Percentiles rank a stretch among this genome's conserved stretches.
phyloP scores from a whole-genome alignment of 2,888 invertebrate species.

The Scaeva pyrastri region DNA sequence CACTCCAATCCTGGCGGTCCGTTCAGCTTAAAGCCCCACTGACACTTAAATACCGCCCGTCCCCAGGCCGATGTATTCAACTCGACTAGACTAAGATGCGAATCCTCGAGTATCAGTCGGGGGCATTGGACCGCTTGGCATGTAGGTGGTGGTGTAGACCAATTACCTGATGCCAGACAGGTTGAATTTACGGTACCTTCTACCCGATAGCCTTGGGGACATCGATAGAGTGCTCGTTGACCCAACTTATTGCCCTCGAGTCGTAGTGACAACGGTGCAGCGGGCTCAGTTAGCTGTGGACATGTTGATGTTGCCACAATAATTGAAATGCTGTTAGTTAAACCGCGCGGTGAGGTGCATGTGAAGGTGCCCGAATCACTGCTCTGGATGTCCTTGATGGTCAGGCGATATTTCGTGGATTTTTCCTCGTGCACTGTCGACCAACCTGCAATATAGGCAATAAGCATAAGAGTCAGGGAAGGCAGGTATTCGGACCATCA shows the following conservation, averaged over 20 bases:
- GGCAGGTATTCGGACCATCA: background rate
- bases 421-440: conserved; percentile 86
- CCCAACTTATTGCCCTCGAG: conserved; percentile 92
- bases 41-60: conserved; percentile 91
- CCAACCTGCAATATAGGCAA: conserved; percentile 80
- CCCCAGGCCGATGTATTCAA: conserved; percentile 93
- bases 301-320: conserved; percentile 90
- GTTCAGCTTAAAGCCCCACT: conserved; percentile 91
- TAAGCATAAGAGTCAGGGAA: background rate
- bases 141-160: conserved; percentile 90
- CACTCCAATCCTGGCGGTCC: conserved; percentile 92
- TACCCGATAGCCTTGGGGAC: conserved; percentile 91
- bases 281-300: conserved; percentile 86
- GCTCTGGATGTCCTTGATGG: conserved; percentile 92
- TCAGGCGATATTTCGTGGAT: conserved; percentile 92
- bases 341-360: conserved; percentile 92
- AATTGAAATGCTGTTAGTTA: conserved; percentile 86
- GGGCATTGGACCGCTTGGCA: conserved; percentile 93
- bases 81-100: conserved; percentile 90
- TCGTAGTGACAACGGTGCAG: conserved; percentile 88
- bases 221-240: conserved; percentile 87
- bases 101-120: conserved; percentile 87
- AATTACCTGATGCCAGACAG: conserved; percentile 93
- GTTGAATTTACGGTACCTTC: conserved; percentile 91
- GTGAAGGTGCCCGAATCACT: conserved; percentile 94